phyloP scores from a whole-genome alignment of 2,888 invertebrate genomes.

The Epinotia ramella region DNA sequence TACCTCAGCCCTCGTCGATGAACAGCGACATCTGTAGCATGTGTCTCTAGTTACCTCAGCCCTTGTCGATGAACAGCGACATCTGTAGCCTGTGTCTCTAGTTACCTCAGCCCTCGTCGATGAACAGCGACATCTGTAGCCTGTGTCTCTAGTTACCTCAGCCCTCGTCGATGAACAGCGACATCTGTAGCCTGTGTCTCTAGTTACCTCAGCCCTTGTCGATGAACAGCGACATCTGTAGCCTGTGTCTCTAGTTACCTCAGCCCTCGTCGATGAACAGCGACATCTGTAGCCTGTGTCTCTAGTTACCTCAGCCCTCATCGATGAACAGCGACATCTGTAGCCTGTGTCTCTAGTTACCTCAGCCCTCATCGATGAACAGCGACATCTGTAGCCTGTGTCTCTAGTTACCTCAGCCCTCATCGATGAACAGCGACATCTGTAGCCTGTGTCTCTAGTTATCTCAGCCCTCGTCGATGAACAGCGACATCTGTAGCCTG shows the following conservation, averaged over 20 bases:
- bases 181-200: conserved; percentile 85
- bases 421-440: conserved; percentile 94
- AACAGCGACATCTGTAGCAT: conserved; percentile 89
- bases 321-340: conserved; percentile 93
- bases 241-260: conserved; percentile 81
- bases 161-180: conserved; percentile 93
- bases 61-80: conserved; percentile 96
- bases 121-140: conserved; percentile 88
- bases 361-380: conserved; percentile 95
- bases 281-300: conserved; percentile 85
- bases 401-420: conserved; percentile 90
- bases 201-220: conserved; percentile 93
- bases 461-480: conserved; percentile 92
- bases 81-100: conserved; percentile 86
- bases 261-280: conserved; percentile 94
- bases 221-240: conserved; percentile 90
- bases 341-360: conserved; percentile 80
- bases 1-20: conserved; percentile 91
- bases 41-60: conserved; percentile 85
- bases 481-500: conserved; percentile 87
- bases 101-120: conserved; percentile 91
- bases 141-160: conserved; percentile 86
- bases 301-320: conserved; percentile 91
- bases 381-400: conserved; percentile 87
- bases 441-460: conserved; percentile 79